Evolutionary conservation across 2,888 invertebrate genomes (phyloP).

Genomic region (Torymus texanus): DNA sequence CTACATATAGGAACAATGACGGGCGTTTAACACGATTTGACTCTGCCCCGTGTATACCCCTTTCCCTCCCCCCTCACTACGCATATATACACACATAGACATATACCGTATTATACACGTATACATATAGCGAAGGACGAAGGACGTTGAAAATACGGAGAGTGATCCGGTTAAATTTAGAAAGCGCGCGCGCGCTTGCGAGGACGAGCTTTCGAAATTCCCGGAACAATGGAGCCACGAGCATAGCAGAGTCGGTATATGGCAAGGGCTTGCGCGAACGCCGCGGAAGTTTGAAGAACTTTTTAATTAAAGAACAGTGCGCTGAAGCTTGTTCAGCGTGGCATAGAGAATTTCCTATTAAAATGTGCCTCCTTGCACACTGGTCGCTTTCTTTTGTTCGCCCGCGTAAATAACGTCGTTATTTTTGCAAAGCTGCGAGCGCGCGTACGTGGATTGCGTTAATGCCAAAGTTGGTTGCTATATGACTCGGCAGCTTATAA

Average conservation of each 20-base stretch:
- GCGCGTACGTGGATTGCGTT: neutral
- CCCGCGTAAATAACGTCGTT: slow-evolving; percentile 30
- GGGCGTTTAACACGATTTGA: slow-evolving; percentile 63
- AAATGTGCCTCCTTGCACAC: slow-evolving; percentile 33
- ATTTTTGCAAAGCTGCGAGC: neutral
- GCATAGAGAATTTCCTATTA: slow-evolving; percentile 53
- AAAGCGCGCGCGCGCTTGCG: slow-evolving; percentile 28
- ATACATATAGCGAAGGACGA: slow-evolving; percentile 9
- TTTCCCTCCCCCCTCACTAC: neutral
- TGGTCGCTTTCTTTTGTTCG: slow-evolving; percentile 15
- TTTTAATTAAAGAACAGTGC: slow-evolving; percentile 55
- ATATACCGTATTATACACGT: neutral
- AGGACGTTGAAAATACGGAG: slow-evolving; percentile 40
- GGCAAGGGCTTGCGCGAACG: slow-evolving; percentile 14
- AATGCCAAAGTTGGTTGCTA: no score
- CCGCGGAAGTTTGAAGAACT: slow-evolving; percentile 51
- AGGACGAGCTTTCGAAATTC: slow-evolving; percentile 44
- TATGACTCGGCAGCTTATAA: no score
- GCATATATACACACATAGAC: no score
- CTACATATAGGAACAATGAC: slow-evolving; percentile 61
- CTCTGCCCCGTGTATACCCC: neutral
- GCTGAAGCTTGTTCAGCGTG: slow-evolving; percentile 13
- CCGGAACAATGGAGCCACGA: slow-evolving; percentile 40
- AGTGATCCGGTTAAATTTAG: slow-evolving; percentile 49
- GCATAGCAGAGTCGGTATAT: neutral